phyloP scores from a whole-genome alignment of 2,113 vertebrate genomes.

The Ascaphus truei region DNA sequence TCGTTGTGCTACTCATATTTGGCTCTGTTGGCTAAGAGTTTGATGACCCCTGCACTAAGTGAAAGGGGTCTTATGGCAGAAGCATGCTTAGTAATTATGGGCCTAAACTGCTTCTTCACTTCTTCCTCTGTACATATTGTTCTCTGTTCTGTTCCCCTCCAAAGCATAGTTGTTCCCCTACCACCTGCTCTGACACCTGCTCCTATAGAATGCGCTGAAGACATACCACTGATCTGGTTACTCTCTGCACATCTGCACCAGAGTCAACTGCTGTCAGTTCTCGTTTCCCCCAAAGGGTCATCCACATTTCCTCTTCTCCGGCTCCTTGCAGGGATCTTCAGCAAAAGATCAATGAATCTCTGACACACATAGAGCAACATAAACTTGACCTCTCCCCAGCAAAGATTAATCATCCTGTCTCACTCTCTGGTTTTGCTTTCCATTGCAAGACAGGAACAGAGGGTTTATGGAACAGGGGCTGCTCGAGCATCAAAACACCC shows the following conservation, averaged over 20 bases:
- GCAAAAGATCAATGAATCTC: slow-evolving; percentile 43
- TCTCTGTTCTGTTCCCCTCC: too few relatives aligned
- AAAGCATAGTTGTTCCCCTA: background rate
- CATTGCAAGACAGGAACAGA: fast-evolving
- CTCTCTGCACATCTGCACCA: slow-evolving; percentile 38
- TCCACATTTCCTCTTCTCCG: background rate
- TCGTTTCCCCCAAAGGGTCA: slow-evolving; percentile 37
- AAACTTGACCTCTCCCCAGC: slow-evolving; percentile 58
- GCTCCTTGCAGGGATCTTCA: slow-evolving; percentile 29
- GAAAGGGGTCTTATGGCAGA: too few relatives aligned
- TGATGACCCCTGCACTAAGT: too few relatives aligned
- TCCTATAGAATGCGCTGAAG: background rate
- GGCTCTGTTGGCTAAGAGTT: too few relatives aligned
- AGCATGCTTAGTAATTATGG: too few relatives aligned
- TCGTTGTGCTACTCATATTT: too few relatives aligned
- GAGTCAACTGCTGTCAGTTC: slow-evolving; percentile 29
- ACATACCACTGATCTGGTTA: slow-evolving; percentile 36
- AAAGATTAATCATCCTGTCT: slow-evolving; percentile 43
- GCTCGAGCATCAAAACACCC: background rate
- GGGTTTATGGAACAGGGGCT: background rate
- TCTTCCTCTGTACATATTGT: too few relatives aligned
- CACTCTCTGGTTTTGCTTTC: background rate
- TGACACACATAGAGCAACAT: slow-evolving; percentile 55
- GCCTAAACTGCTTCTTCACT: too few relatives aligned
- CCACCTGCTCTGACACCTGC: background rate